These are phyloP conservation scores for Chorisops tibialis DNA, from an alignment of 2,888 invertebrate species.

Conservation along the genomic window DNA sequence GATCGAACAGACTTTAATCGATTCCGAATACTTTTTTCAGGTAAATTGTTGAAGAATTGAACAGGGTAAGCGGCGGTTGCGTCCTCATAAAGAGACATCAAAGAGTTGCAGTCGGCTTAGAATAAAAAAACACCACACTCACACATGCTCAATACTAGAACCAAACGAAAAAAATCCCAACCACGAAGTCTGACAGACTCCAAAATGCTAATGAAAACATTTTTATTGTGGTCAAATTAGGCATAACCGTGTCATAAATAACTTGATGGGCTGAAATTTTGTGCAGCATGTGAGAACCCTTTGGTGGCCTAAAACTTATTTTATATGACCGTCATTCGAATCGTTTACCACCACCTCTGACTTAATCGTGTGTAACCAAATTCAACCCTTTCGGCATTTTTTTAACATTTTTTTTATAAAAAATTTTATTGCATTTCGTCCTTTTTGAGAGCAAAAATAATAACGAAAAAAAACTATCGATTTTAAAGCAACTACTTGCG, in stretches of 20 bases:
- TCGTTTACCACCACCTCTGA: slow-evolving; percentile 21
- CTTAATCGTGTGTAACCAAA: slow-evolving; percentile 3
- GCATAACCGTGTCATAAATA: slow-evolving; percentile 30
- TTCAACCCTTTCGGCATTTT: slow-evolving; percentile 26
- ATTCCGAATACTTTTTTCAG: slow-evolving; percentile 4
- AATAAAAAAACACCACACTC: too few species aligned
- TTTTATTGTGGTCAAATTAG: slow-evolving; percentile 30
- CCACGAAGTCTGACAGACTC: slow-evolving; percentile 15
- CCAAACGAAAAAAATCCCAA: slow-evolving; percentile 1
- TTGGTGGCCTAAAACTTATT: slow-evolving; percentile 5
- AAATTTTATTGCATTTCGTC: slow-evolving; percentile 21
- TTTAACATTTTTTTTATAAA: slow-evolving; percentile 7
- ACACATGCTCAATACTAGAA: too few species aligned
- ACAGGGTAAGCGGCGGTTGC: background rate
- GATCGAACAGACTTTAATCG: slow-evolving; percentile 13
- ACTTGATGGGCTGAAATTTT: slow-evolving; percentile 16
- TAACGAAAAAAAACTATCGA: slow-evolving; percentile 1
- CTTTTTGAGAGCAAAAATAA: slow-evolving; percentile 21
- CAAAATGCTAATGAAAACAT: slow-evolving; percentile 27
- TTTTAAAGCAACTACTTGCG: slow-evolving; percentile 5
- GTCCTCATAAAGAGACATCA: slow-evolving; percentile 17
- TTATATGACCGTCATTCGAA: slow-evolving; percentile 3
- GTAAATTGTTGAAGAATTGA: slow-evolving; percentile 5
- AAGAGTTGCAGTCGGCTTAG: slow-evolving; percentile 9
- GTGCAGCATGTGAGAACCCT: background rate